Conservation (phyloP, 1,140 invertebrate genomes). For the Drosophila albomicans region DNA sequence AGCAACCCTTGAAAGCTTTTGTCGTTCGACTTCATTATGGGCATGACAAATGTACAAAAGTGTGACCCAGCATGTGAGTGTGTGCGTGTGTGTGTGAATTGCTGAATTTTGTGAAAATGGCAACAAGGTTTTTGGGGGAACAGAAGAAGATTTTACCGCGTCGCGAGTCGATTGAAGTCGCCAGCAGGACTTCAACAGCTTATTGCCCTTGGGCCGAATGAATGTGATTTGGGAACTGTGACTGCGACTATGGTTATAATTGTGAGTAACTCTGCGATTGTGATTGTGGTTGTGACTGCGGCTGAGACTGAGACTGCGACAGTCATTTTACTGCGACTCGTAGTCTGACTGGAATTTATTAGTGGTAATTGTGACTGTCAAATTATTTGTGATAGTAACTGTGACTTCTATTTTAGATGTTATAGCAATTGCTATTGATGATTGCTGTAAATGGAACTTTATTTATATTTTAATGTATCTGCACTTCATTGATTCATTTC, state of each 20-base stretch:
- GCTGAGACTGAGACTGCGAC: constrained; percentile 2
- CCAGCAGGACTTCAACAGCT: constrained; percentile 32
- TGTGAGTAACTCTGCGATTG: neutral
- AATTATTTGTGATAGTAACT: no score
- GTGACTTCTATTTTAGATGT: no score
- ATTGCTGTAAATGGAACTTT: no score
- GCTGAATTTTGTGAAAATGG: constrained; percentile 1
- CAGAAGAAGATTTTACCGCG: neutral
- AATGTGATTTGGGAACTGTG: neutral
- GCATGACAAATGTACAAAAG: constrained; percentile 58
- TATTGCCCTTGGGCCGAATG: constrained; percentile 53
- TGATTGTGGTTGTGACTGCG: neutral
- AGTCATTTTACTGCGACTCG: constrained; percentile 5
- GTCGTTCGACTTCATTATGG: constrained; percentile 78
- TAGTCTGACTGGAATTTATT: no score
- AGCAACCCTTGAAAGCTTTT: constrained; percentile 46
- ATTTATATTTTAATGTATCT: no score
- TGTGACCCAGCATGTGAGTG: constrained; percentile 33
- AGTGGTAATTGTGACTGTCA: no score
- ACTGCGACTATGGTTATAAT: neutral
- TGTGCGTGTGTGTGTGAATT: constrained; percentile 19
- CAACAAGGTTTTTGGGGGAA: neutral
- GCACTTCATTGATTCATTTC: no score
- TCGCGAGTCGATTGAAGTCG: constrained; percentile 57
- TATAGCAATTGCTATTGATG: no score